A percentile compares a stretch with the other conserved stretches of the same genome.
Conservation (phyloP, 2,888 invertebrate genomes). For the Orchestes rusci region DNA sequence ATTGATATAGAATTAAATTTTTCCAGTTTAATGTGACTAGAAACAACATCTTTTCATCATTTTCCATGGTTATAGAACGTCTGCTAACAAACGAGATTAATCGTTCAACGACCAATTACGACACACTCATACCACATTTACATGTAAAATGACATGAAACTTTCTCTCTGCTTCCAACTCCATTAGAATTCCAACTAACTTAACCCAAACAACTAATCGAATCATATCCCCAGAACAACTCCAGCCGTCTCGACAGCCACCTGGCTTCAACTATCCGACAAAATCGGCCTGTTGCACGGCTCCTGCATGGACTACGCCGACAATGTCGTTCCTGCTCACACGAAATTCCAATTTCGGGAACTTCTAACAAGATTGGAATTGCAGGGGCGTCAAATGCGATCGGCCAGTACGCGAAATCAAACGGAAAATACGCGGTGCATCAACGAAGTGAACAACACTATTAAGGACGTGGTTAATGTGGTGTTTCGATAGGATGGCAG, state of each 20-base stretch:
- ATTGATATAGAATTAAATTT: no score
- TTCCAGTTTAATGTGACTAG: no score
- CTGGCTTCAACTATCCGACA: conserved; percentile 73
- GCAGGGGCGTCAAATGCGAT: conserved; percentile 60
- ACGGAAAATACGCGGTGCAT: conserved; percentile 61
- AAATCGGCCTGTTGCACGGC: conserved; percentile 72
- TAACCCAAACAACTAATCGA: no score
- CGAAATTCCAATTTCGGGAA: conserved; percentile 81
- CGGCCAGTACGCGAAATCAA: conserved; percentile 62
- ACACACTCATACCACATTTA: no score
- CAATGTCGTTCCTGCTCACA: conserved; percentile 71
- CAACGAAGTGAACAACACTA: conserved; percentile 64
- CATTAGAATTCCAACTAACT: no score
- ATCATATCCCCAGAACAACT: conserved; percentile 39
- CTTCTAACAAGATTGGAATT: conserved; percentile 49
- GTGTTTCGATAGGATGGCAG: conserved; percentile 45
- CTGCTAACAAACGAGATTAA: no score
- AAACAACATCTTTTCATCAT: no score
- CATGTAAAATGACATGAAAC: no score
- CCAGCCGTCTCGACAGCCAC: conserved; percentile 53
- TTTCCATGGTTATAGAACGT: no score
- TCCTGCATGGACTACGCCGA: conserved; percentile 81
- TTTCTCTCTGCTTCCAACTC: no score
- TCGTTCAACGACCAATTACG: no score
- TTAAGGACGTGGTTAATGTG: conserved; percentile 67